These are phyloP conservation scores for Euproctis similis DNA, from an alignment of 2,888 invertebrate species.

Conservation along the genomic window DNA sequence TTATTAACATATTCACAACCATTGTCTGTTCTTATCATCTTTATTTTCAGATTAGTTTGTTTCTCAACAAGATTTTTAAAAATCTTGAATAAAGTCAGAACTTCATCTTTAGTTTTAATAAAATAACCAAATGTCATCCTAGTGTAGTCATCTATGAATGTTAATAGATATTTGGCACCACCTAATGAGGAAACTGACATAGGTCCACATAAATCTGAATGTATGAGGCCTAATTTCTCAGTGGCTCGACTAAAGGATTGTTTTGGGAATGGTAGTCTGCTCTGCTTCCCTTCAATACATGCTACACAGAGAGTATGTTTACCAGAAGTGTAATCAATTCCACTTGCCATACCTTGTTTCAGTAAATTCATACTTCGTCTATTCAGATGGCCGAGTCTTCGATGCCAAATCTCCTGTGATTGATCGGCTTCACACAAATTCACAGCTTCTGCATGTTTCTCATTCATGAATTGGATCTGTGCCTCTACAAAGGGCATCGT, in stretches of 20 bases:
- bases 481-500: not conserved
- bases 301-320: conserved; percentile 2
- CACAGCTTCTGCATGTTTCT: not conserved
- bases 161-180: conserved; percentile 1
- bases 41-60: not conserved
- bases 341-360: not conserved
- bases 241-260: conserved; percentile 3
- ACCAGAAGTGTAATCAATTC: not conserved
- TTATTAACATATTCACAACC: not conserved
- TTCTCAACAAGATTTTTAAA: conserved; percentile 1
- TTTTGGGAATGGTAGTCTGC: conserved; percentile 12
- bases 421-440: not conserved
- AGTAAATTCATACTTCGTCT: not conserved
- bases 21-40: not conserved
- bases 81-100: not conserved
- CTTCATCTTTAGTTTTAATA: not conserved
- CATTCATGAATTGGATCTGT: not conserved
- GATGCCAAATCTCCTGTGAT: not conserved
- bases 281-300: conserved; percentile 21
- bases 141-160: conserved; percentile 5
- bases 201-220: conserved; percentile 13
- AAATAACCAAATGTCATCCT: conserved; percentile 2
- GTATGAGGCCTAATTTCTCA: conserved; percentile 4
- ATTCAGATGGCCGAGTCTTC: not conserved
- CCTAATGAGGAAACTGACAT: conserved; percentile 9